Conservation (phyloP, 2,888 invertebrate species). For the Apamea anceps region DNA sequence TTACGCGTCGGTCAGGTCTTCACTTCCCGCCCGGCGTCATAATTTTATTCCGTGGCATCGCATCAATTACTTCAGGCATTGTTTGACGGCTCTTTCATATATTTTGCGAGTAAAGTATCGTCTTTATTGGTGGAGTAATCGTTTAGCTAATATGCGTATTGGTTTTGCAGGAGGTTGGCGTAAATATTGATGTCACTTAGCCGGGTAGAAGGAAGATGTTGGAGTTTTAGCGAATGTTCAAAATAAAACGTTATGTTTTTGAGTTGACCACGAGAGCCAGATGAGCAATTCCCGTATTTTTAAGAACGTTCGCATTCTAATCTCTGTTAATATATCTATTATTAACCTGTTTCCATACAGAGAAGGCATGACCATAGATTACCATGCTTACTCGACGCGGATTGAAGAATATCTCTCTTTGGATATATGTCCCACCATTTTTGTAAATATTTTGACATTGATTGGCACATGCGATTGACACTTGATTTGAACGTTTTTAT, state of each 20-base stretch:
- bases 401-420: not conserved
- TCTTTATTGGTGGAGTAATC: constrained; percentile 55
- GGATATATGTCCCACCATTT: not conserved
- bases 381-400: no score
- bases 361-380: not conserved
- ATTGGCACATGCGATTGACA: not conserved
- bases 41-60: constrained; percentile 74
- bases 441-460: not conserved
- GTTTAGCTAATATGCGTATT: constrained; percentile 54
- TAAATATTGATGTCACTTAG: constrained; percentile 54
- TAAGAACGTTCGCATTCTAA: not conserved
- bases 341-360: not conserved
- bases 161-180: constrained; percentile 36
- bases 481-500: not conserved
- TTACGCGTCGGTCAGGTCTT: constrained; percentile 82
- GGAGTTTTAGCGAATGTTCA: not conserved
- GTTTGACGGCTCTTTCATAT: constrained; percentile 55
- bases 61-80: constrained; percentile 66
- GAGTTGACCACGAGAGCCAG: not conserved
- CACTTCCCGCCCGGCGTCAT: constrained; percentile 86
- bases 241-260: not conserved
- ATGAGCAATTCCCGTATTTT: not conserved
- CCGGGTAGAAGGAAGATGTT: constrained; percentile 9
- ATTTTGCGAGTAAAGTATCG: constrained; percentile 57
- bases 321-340: not conserved